Conservation (phyloP, 2,113 vertebrate species). For the Tragelaphus strepsiceros region DNA sequence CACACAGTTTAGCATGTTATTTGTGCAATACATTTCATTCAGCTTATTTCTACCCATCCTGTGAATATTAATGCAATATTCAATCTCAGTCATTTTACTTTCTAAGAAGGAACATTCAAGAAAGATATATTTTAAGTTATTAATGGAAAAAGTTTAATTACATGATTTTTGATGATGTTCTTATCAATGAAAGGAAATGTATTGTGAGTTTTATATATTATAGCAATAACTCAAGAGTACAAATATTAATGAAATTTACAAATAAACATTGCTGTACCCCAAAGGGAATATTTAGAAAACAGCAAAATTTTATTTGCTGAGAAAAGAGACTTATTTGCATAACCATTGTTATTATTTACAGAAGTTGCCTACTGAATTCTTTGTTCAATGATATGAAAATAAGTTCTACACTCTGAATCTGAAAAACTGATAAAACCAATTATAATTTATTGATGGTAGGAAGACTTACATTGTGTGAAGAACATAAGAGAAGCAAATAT, state of each 20-base stretch:
- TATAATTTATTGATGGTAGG: neutral
- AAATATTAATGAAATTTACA: neutral
- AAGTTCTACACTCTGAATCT: neutral
- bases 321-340: neutral
- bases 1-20: neutral
- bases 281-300: conserved; percentile 22
- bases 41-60: neutral
- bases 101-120: neutral
- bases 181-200: neutral
- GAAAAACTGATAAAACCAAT: neutral
- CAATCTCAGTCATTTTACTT: neutral
- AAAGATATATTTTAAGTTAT: neutral
- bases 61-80: neutral
- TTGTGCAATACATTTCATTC: neutral
- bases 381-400: conserved; percentile 59
- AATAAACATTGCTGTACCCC: neutral
- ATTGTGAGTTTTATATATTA: neutral
- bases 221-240: neutral
- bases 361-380: conserved; percentile 43
- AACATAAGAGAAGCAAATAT: neutral
- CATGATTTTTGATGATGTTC: neutral
- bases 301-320: conserved; percentile 38
- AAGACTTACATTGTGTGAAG: neutral
- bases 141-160: neutral
- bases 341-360: conserved; percentile 60